A percentile compares a stretch with the other conserved stretches of the same genome.
phyloP scores from a whole-genome alignment of 2,113 vertebrate species.

The Hypanus sabinus region DNA sequence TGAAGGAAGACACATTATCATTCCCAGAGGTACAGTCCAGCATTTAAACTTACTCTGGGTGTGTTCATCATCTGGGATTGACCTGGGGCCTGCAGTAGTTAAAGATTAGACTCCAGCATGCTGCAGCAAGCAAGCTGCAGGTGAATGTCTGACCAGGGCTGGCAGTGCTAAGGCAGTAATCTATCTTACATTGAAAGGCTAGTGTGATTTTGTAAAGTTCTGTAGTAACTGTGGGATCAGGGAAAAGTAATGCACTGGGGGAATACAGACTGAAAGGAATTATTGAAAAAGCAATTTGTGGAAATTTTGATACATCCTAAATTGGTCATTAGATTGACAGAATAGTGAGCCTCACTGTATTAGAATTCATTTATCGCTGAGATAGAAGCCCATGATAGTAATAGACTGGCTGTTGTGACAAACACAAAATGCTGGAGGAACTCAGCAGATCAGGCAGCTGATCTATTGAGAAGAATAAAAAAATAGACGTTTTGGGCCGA shows the following conservation, averaged over 20 bases:
- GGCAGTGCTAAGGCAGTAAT: neutral
- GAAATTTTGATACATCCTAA: too few species aligned
- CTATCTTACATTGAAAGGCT: neutral
- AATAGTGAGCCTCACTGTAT: too few species aligned
- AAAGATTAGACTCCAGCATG: neutral
- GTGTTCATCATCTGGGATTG: neutral
- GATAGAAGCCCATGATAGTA: too few species aligned
- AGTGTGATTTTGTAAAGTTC: neutral
- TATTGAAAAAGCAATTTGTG: too few species aligned
- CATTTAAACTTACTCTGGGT: neutral
- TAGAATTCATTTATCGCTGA: too few species aligned
- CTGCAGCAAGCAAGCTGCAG: neutral
- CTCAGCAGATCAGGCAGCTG: too few species aligned
- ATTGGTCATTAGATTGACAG: too few species aligned
- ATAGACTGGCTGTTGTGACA: too few species aligned
- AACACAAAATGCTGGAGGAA: too few species aligned
- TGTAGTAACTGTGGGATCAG: neutral
- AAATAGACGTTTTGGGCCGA: too few species aligned
- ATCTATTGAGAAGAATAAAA: too few species aligned
- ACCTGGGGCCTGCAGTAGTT: neutral
- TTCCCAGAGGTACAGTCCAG: slow-evolving; percentile 73
- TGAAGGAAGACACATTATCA: slow-evolving; percentile 67
- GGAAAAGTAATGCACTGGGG: neutral
- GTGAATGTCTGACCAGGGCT: neutral
- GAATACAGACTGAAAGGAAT: too few species aligned